These are phyloP conservation scores for Leucophenga montana DNA, from an alignment of 2,888 invertebrate genomes.

Conservation along the genomic window DNA sequence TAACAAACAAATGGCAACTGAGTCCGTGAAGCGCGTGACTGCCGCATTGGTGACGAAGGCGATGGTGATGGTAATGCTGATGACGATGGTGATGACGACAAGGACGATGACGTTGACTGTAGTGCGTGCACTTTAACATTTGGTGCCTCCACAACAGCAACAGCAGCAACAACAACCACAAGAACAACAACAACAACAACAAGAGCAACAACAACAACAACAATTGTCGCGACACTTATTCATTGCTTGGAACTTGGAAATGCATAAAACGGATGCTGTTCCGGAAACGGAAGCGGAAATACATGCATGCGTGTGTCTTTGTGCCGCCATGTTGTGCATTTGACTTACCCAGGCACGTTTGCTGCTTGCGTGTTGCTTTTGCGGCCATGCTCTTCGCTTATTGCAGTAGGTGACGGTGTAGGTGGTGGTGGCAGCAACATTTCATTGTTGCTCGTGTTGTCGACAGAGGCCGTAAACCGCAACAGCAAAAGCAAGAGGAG, in stretches of 20 bases:
- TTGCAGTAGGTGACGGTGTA: constrained; percentile 34
- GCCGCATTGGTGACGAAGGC: constrained; percentile 44
- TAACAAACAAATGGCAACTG: constrained; percentile 69
- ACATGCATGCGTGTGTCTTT: constrained; percentile 60
- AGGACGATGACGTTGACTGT: constrained; percentile 1
- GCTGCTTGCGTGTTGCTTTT: constrained; percentile 15
- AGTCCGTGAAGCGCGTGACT: constrained; percentile 65
- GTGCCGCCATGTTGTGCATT: constrained; percentile 12
- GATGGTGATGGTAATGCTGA: not conserved
- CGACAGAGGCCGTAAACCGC: constrained; percentile 19
- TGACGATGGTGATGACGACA: not conserved
- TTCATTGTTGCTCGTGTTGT: constrained; percentile 42
- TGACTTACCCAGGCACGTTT: not conserved
- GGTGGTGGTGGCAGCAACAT: constrained; percentile 1
- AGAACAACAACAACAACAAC: not conserved
- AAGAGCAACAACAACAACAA: not conserved
- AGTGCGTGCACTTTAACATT: not conserved
- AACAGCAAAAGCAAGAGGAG: constrained; percentile 22
- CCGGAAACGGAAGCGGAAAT: constrained; percentile 62
- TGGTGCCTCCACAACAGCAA: not conserved
- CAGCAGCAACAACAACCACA: not conserved
- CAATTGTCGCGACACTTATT: not conserved
- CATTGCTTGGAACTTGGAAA: constrained; percentile 46
- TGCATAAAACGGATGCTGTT: constrained; percentile 61
- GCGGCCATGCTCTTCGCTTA: constrained; percentile 29